These are phyloP conservation scores for Chirona hameri DNA, from an alignment of 2,888 invertebrate genomes.

Conservation along the genomic window DNA sequence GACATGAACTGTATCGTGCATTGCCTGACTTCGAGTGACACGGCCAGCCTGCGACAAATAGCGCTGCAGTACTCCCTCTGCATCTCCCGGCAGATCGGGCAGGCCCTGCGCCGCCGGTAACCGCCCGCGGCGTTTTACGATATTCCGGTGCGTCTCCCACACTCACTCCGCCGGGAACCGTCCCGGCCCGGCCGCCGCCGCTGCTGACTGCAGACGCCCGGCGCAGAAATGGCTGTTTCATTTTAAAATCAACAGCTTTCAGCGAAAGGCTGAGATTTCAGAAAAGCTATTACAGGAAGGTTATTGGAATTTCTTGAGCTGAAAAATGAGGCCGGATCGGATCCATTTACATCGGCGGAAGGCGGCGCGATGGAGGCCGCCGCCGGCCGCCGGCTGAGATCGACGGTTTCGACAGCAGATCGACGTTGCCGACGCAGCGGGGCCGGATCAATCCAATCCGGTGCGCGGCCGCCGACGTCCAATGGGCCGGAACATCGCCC, in stretches of 20 bases:
- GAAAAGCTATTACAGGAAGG: conserved; percentile 25
- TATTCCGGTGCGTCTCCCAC: neutral
- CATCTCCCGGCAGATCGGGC: too few species aligned
- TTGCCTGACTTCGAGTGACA: too few species aligned
- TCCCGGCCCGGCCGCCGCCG: neutral
- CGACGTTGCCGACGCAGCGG: too few species aligned
- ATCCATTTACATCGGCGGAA: neutral
- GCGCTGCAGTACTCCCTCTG: too few species aligned
- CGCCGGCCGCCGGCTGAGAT: too few species aligned
- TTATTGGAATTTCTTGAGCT: conserved; percentile 25
- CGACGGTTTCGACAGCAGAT: too few species aligned
- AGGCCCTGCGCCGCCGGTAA: neutral
- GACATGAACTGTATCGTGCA: too few species aligned
- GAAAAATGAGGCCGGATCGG: conserved; percentile 22
- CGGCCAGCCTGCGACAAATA: too few species aligned
- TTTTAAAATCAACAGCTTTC: conserved; percentile 24
- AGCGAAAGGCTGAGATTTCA: conserved; percentile 13
- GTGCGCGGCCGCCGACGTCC: too few species aligned
- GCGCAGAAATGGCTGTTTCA: conserved; percentile 7
- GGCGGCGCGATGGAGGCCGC: too few species aligned
- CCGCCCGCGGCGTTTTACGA: neutral
- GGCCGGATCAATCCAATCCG: too few species aligned
- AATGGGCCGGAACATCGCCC: too few species aligned
- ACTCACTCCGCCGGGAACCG: neutral
- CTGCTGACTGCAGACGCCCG: neutral